Evolutionary conservation across 92 coral and sea anemone species (phyloP).

Genomic region (Virgularia gustaviana): DNA sequence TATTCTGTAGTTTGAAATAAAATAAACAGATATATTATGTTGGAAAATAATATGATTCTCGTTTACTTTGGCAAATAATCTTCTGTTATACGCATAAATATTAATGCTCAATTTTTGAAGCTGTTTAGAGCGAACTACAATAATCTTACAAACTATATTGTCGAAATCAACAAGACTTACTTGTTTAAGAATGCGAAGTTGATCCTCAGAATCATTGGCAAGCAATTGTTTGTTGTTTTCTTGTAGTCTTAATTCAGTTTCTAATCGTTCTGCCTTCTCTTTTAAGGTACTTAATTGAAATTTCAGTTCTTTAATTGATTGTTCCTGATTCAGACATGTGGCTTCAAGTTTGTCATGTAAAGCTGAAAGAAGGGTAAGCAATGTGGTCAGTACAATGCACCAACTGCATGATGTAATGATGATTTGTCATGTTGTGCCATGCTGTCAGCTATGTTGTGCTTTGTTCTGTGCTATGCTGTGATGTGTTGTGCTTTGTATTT

Average conservation of each 20-base stretch:
- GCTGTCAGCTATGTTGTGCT: no score
- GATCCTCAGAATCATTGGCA: conserved; percentile 58
- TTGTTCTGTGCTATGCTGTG: no score
- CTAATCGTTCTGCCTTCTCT: conserved; percentile 57
- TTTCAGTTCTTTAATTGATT: conserved; percentile 56
- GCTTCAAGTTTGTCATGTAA: conserved; percentile 75
- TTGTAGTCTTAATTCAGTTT: conserved; percentile 57
- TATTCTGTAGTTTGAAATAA: conserved; percentile 42
- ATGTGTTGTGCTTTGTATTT: no score
- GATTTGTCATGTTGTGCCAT: no score
- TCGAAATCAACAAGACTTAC: conserved; percentile 23
- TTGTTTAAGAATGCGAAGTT: conserved; percentile 51
- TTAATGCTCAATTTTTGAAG: no score
- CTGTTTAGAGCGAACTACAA: background rate
- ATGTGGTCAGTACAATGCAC: no score
- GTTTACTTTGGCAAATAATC: no score
- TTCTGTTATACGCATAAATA: no score
- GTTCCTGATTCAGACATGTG: conserved; percentile 69
- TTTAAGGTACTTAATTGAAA: conserved; percentile 57
- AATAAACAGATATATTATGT: background rate
- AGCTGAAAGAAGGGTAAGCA: conserved; percentile 46
- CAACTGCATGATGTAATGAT: no score
- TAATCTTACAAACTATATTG: background rate
- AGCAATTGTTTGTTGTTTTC: conserved; percentile 23
- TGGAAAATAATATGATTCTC: background rate